Evolutionary conservation across 2,113 vertebrate genomes (phyloP), one percentile per base, ranked within the genome.

Genomic region (Anser brachyrhynchus): DNA sequence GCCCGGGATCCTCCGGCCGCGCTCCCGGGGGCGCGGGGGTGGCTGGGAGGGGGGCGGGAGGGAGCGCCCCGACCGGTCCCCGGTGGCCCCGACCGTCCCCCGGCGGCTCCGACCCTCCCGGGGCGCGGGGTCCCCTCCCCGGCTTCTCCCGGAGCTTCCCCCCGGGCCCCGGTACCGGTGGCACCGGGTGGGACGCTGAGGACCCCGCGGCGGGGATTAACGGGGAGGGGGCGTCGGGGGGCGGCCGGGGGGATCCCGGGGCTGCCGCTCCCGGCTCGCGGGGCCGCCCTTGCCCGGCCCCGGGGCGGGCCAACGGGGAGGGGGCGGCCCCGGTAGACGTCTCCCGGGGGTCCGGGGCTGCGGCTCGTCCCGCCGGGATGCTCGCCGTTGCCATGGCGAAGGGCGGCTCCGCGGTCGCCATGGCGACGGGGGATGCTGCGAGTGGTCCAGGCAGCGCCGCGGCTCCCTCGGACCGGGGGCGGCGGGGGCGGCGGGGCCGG

Each of bases 301-400:
- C 20, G 37, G 28, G 29, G 26, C 19, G 57, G 43, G 35, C 23
- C n/a, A 13, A 41, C 7, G 43, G 37, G 59, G 54, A 55, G 9
- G 26, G 64, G 35, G 31, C 26, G 26, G 55, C 21, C 43, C 59
- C 22, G n/a, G 59, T n/a, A 31, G n/a, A 44, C 26, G 33, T 35
- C 13, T 28, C 9, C 29, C 37, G 64, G 25, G 39, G 17, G 18
- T 43, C 9, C 31, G 19, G 37, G 35, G 20, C 23, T 4, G 37
- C 25, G 23, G 52, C 16, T 43, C 20, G 29, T 16, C 33, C 69
- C 74, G n/a, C 9, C 39, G 73, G 77, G 89, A 92, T 87, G 77
- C 89, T 92, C 73, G 14, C 16, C 7, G 92, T 89, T 90, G 86
- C 74, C 72, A 93, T 85, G 87, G 58, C 33, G 80, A 91, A 88